A percentile compares a stretch with the other conserved stretches of the same genome.
These are phyloP conservation scores for Cephus cinctus DNA, from an alignment of 1,140 invertebrate genomes.

Conservation along the genomic window DNA sequence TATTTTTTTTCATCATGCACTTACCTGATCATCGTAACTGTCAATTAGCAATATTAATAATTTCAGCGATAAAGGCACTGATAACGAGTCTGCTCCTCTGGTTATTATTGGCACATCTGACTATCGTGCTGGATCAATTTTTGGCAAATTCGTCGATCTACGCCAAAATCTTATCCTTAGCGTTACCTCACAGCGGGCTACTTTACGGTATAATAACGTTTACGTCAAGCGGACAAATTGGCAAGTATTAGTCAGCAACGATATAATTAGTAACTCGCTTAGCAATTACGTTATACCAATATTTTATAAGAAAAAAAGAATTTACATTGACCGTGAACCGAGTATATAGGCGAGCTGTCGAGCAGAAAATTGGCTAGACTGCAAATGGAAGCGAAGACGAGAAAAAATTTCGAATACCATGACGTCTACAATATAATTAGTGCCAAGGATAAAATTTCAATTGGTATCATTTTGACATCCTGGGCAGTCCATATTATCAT, in stretches of 20 bases:
- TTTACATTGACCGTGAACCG: too few species aligned
- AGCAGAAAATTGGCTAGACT: too few species aligned
- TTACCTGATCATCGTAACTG: neutral
- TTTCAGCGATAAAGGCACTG: slow-evolving; percentile 24
- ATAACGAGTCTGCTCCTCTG: slow-evolving; percentile 19
- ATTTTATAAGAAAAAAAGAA: too few species aligned
- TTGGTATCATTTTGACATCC: slow-evolving; percentile 11
- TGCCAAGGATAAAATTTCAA: slow-evolving; percentile 12
- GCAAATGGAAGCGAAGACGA: too few species aligned
- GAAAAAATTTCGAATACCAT: neutral
- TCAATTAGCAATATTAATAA: neutral
- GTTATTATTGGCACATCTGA: slow-evolving; percentile 21
- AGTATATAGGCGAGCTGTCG: too few species aligned
- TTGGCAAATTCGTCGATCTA: neutral
- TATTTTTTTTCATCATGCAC: too few species aligned
- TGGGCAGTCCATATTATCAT: slow-evolving; percentile 26
- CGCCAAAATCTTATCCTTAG: slow-evolving; percentile 15
- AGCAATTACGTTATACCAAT: too few species aligned
- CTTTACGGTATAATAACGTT: slow-evolving; percentile 25
- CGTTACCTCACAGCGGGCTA: slow-evolving; percentile 27
- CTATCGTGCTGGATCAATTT: slow-evolving; percentile 19
- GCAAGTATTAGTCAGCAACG: too few species aligned
- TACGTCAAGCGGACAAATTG: slow-evolving; percentile 12
- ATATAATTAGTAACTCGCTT: too few species aligned
- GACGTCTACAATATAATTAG: slow-evolving; percentile 14